Evolutionary conservation across 1,140 invertebrate species (phyloP).

Genomic region (Phthorimaea operculella): DNA sequence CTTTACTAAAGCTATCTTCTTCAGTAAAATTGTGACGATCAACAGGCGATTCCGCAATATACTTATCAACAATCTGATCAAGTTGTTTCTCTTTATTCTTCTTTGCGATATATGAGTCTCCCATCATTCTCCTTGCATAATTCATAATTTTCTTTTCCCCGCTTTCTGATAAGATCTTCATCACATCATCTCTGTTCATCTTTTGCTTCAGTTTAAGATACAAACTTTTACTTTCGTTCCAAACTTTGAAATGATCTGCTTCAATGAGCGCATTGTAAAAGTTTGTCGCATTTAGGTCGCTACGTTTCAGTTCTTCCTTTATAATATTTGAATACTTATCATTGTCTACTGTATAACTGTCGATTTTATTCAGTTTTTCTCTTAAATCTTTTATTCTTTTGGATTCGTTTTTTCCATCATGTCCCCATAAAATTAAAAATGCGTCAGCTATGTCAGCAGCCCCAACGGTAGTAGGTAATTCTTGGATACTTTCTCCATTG

Average conservation of each 20-base stretch:
- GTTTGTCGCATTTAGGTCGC: conserved; percentile 37
- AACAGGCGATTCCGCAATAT: background rate
- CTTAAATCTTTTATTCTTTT: conserved; percentile 35
- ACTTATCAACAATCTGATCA: background rate
- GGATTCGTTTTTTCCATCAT: conserved; percentile 9
- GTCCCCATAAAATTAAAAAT: background rate
- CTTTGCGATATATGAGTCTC: background rate
- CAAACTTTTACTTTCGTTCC: conserved; percentile 27
- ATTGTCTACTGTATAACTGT: conserved; percentile 37
- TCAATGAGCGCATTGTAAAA: conserved; percentile 43
- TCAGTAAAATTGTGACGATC: background rate
- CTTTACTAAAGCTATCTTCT: background rate
- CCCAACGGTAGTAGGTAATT: background rate
- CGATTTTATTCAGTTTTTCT: conserved; percentile 38
- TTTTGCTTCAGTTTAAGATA: conserved; percentile 49
- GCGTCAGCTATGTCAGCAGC: background rate
- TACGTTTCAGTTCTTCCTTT: conserved; percentile 28
- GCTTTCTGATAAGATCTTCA: conserved; percentile 32
- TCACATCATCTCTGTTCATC: conserved; percentile 52
- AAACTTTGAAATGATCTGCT: conserved; percentile 26
- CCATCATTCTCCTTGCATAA: background rate
- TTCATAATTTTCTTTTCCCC: background rate
- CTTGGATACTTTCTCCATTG: background rate
- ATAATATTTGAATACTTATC: conserved; percentile 30
- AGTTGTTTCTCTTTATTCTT: background rate